Evolutionary conservation across 2,113 vertebrate species (phyloP).

Genomic region (Nycticebus coucang): DNA sequence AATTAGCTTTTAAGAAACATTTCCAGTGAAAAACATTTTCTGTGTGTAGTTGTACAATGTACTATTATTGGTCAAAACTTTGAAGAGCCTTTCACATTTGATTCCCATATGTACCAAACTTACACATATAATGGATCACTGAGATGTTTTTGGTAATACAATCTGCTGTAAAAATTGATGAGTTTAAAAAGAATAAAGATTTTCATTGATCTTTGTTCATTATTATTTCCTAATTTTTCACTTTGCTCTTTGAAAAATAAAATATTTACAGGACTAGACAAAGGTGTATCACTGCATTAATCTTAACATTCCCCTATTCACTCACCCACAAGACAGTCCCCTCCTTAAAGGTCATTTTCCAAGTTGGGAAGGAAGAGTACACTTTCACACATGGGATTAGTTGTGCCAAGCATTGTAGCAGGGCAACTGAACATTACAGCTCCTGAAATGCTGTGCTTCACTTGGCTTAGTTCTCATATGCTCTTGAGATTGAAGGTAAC

Average conservation of each 20-base stretch:
- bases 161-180: not conserved
- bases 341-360: conserved; percentile 37
- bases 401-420: not conserved
- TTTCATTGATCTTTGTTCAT: not conserved
- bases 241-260: conserved; percentile 50
- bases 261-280: not conserved
- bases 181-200: conserved; percentile 26
- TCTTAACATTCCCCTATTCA: not conserved
- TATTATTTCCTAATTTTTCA: conserved; percentile 10
- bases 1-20: conserved; percentile 51
- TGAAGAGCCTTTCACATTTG: conserved; percentile 36
- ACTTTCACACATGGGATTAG: not conserved
- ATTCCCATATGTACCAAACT: not conserved
- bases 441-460: not conserved
- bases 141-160: conserved; percentile 29
- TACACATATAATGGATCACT: conserved; percentile 22
- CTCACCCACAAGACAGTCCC: not conserved
- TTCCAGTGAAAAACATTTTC: conserved; percentile 18
- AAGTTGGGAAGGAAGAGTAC: not conserved
- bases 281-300: not conserved
- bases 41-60: not conserved
- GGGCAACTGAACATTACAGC: not conserved
- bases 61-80: not conserved
- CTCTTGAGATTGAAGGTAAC: not conserved
- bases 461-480: not conserved